phyloP scores from a whole-genome alignment of 2,888 invertebrate genomes.

The Cantharis rufa region DNA sequence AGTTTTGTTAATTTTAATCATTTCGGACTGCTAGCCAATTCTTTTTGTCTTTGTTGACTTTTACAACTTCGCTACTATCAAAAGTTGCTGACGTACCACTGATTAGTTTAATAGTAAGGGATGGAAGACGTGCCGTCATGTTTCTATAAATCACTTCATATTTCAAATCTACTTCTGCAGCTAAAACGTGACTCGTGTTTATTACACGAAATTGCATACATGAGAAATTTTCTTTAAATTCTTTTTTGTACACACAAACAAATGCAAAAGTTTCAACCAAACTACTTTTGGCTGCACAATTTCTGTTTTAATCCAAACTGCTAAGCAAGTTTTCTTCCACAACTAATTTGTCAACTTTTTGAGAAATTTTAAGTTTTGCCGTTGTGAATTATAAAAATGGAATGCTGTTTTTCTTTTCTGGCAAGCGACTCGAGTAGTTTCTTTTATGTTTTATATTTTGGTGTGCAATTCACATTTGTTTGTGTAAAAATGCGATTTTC shows the following conservation, averaged over 20 bases:
- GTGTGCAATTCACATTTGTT: background rate
- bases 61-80: slow-evolving; percentile 23
- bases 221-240: slow-evolving; percentile 20
- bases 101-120: slow-evolving; percentile 42
- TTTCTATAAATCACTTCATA: slow-evolving; percentile 31
- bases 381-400: slow-evolving; percentile 10
- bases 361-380: slow-evolving; percentile 5
- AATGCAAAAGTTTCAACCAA: slow-evolving; percentile 18
- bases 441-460: background rate
- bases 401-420: background rate
- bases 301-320: slow-evolving; percentile 23
- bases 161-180: slow-evolving; percentile 28
- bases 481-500: background rate
- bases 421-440: background rate
- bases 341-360: slow-evolving; percentile 15
- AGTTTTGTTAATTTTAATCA: background rate
- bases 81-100: slow-evolving; percentile 40
- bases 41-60: background rate
- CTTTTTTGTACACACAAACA: slow-evolving; percentile 6
- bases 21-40: background rate
- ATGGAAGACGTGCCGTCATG: slow-evolving; percentile 37
- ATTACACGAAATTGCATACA: slow-evolving; percentile 23
- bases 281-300: slow-evolving; percentile 15
- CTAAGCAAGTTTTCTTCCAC: slow-evolving; percentile 14
- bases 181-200: slow-evolving; percentile 31